phyloP scores from a whole-genome alignment of 2,888 invertebrate genomes.

The Steromphala cineraria region DNA sequence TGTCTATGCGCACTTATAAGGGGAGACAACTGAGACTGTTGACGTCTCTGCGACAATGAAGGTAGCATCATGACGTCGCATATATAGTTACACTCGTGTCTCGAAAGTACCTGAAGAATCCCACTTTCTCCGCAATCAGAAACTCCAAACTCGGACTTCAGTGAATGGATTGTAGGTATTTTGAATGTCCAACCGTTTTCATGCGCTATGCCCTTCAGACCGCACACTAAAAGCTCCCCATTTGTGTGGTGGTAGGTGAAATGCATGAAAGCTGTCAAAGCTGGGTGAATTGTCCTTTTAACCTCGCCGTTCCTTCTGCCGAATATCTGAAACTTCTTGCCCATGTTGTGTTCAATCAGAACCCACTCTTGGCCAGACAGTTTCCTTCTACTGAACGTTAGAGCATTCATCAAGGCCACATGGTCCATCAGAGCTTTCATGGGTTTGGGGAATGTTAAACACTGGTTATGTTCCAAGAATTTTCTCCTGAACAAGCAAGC shows the following conservation, averaged over 20 bases:
- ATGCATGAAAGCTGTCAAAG: background rate
- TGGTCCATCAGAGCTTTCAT: constrained; percentile 7
- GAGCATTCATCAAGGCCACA: background rate
- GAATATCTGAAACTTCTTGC: background rate
- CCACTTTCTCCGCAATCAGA: background rate
- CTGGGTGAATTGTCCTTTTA: background rate
- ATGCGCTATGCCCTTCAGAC: background rate
- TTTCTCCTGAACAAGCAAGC: background rate
- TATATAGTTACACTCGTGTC: background rate
- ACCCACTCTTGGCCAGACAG: background rate
- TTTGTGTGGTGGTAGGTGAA: background rate
- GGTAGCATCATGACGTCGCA: background rate
- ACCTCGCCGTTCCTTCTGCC: background rate
- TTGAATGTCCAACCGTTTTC: background rate
- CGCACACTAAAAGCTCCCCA: background rate
- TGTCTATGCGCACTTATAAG: background rate
- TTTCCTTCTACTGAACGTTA: background rate
- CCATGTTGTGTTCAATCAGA: constrained; percentile 5
- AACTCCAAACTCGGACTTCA: background rate
- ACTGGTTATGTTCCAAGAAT: background rate
- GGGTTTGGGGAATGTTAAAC: background rate
- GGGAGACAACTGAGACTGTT: background rate
- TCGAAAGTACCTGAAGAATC: background rate
- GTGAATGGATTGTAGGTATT: background rate
- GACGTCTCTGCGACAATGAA: background rate